Conservation (phyloP, 1,140 invertebrate genomes). For the Coboldia fuscipes region DNA sequence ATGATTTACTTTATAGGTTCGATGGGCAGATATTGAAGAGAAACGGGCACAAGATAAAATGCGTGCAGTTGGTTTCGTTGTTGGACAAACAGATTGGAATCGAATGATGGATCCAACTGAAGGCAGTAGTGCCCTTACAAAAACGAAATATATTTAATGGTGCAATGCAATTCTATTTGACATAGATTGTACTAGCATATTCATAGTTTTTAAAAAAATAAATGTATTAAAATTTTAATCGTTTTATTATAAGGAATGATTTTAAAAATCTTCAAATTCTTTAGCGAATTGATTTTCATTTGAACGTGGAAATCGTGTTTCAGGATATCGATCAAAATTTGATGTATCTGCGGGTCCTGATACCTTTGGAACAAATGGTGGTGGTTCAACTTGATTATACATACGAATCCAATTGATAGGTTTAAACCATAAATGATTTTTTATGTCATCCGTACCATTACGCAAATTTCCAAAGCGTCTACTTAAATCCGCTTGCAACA, state of each 20-base stretch:
- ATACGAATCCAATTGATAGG: slow-evolving; percentile 67
- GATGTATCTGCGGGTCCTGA: slow-evolving; percentile 43
- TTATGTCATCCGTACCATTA: slow-evolving; percentile 47
- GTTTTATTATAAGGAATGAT: too few relatives aligned
- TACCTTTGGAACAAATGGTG: slow-evolving; percentile 56
- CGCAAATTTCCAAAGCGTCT: slow-evolving; percentile 81
- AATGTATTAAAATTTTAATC: too few relatives aligned
- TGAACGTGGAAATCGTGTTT: too few relatives aligned
- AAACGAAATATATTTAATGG: slow-evolving; percentile 79
- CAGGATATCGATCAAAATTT: slow-evolving; percentile 71
- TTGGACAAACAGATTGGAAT: slow-evolving; percentile 86
- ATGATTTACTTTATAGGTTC: slow-evolving; percentile 39
- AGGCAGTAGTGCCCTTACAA: slow-evolving; percentile 68
- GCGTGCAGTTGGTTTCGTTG: slow-evolving; percentile 82
- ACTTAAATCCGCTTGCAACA: slow-evolving; percentile 68
- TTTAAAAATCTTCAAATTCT: too few relatives aligned
- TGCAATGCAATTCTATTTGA: too few relatives aligned
- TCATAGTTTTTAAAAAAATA: too few relatives aligned
- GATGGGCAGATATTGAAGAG: slow-evolving; percentile 95
- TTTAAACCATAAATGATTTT: slow-evolving; percentile 46
- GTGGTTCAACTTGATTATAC: slow-evolving; percentile 55
- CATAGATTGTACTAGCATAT: too few relatives aligned
- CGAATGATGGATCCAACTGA: slow-evolving; percentile 83
- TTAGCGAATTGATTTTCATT: too few relatives aligned
- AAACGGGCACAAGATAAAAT: slow-evolving; percentile 71